Conservation (phyloP, 2,113 vertebrate species). For the Sitta europaea region DNA sequence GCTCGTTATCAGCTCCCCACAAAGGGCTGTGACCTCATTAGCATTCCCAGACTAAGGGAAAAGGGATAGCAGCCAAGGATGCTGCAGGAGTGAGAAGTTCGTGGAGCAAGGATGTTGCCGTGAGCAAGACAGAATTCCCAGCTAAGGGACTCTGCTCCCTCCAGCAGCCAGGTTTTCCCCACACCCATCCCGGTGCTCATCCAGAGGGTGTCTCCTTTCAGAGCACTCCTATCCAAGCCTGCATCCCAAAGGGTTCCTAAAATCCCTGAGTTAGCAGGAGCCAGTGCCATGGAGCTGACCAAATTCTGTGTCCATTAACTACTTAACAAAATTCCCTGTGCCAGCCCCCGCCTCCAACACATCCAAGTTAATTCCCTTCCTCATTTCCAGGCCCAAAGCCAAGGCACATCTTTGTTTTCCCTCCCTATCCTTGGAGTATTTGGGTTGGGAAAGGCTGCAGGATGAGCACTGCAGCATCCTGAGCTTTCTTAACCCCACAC, state of each 20-base stretch:
- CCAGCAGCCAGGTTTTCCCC: neutral
- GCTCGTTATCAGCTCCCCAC: neutral
- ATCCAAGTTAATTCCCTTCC: neutral
- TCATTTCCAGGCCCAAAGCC: conserved; percentile 28
- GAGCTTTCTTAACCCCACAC: neutral
- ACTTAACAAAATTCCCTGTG: conserved; percentile 41
- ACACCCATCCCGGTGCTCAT: neutral
- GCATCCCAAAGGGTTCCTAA: neutral
- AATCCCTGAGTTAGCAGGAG: conserved; percentile 23
- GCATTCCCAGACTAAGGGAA: neutral
- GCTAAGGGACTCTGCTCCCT: rapidly evolving
- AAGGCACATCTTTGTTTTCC: conserved; percentile 1
- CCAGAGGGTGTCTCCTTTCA: neutral
- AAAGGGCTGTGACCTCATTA: neutral
- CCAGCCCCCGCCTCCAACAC: neutral
- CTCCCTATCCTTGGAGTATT: neutral
- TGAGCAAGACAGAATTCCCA: neutral
- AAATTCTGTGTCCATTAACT: conserved; percentile 6
- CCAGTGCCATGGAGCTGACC: neutral
- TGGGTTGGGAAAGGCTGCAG: neutral
- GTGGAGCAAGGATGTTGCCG: neutral
- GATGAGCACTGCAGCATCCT: neutral
- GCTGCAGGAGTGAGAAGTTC: neutral
- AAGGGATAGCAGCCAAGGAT: neutral
- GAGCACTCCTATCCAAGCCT: neutral